Conservation (phyloP, 2,797 vertebrate genomes). For the Aulostomus chinensis region DNA sequence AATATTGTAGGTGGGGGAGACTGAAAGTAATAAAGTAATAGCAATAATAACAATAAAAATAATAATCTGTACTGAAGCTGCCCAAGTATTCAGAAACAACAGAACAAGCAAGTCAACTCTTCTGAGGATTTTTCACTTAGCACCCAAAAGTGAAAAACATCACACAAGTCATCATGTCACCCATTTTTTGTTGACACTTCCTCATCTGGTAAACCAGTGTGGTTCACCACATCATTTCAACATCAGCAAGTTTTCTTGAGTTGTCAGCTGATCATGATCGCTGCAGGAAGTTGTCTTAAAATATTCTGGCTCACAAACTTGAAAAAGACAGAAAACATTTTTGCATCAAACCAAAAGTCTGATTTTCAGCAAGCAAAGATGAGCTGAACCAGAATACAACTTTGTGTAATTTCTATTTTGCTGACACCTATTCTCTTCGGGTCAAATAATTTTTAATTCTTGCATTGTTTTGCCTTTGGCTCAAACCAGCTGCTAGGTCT, state of each 20-base stretch:
- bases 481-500: background rate
- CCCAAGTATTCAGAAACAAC: too few relatives aligned
- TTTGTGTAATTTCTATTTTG: background rate
- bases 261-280: slow-evolving; percentile 29
- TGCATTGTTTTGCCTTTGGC: background rate
- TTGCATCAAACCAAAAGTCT: background rate
- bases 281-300: slow-evolving; percentile 39
- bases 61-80: too few relatives aligned
- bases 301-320: slow-evolving; percentile 4
- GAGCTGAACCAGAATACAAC: background rate
- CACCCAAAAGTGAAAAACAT: background rate
- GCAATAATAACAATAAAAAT: too few relatives aligned
- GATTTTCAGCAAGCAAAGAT: background rate
- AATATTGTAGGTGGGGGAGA: too few relatives aligned
- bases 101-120: background rate
- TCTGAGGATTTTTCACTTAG: background rate
- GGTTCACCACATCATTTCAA: slow-evolving; percentile 50
- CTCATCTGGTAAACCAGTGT: slow-evolving; percentile 34
- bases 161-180: background rate
- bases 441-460: slow-evolving; percentile 7
- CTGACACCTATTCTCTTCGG: background rate
- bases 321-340: background rate
- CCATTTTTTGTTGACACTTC: slow-evolving; percentile 37
- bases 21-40: too few relatives aligned
- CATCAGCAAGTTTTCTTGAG: slow-evolving; percentile 20